Conservation (phyloP, 2,113 vertebrate genomes). For the Theropithecus gelada region DNA sequence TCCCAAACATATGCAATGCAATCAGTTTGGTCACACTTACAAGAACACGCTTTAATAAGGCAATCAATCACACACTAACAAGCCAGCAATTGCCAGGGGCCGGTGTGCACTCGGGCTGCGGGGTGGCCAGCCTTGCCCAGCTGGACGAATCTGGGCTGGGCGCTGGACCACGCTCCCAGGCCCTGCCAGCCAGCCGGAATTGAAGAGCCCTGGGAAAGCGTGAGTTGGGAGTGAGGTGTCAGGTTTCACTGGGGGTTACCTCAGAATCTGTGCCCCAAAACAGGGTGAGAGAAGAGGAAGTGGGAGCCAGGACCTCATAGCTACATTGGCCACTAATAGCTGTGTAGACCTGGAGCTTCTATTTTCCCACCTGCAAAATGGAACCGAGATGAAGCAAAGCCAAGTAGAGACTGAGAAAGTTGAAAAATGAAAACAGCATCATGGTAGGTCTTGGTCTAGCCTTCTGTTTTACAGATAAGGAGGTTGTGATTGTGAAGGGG, state of each 20-base stretch:
- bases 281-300: neutral
- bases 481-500: neutral
- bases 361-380: conserved; percentile 52
- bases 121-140: conserved; percentile 29
- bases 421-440: neutral
- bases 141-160: neutral
- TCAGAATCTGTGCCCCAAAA: neutral
- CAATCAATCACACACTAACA: conserved; percentile 96
- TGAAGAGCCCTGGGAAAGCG: neutral
- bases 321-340: neutral
- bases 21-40: conserved; percentile 99
- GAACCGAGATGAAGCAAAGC: neutral
- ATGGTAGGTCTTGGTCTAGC: neutral
- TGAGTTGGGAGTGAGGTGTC: neutral
- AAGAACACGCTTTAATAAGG: conserved; percentile 99
- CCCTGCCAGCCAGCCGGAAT: neutral
- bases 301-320: neutral
- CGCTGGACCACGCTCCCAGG: neutral
- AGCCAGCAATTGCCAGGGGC: conserved; percentile 74
- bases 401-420: neutral
- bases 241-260: neutral
- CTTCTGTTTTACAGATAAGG: neutral
- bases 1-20: conserved; percentile 99
- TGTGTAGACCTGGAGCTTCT: neutral
- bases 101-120: conserved; percentile 71